Evolutionary conservation across 2,888 invertebrate genomes (phyloP), one percentile per base, ranked within the genome.

Genomic region (Herminia tarsipennalis): DNA sequence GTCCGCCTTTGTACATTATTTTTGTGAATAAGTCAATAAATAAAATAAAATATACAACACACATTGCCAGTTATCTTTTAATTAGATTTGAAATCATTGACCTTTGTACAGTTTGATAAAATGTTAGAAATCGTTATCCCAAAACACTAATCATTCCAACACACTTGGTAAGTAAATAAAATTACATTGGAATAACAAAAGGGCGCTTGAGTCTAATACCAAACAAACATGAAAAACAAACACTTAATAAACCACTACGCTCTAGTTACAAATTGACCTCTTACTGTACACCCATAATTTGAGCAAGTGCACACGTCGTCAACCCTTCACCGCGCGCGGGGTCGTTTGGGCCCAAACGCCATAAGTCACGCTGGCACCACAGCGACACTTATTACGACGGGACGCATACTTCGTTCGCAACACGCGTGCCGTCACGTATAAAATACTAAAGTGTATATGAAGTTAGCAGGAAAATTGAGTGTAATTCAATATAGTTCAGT

Each of bases 321-420:
- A 16, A 16, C 20, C 13, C 13, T 28, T 22, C 38, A 16, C 22
- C 16, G 20, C 27, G 27, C 30, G 22, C n/a, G 16, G 30, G 30
- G 24, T 37, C 30, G 17, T 39, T 39, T 24, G 17, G 30, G 10
- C 17, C 30, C 22, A 28, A n/a, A 12, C 5, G 22, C 14, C 27
- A 33, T 38, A 38, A 27, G 22, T 34, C 39, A 39, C 32, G 27
- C 13, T 24, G 16, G 4, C 30, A 17, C 17, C n/a, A 28, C 17
- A 5, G 21, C 32, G 46, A 42, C 47, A 41, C 37, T 33, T 47
- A 36, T 41, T 37, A 34, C 38, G 14, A 34, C 34, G 24, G 24
- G 18, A 18, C 21, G 16, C 38, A 17, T 30, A 34, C 21, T 33
- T 33, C 5, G 38, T 33, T 9, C 25, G 6, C 22, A n/a, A 5